Evolutionary conservation across 1,140 invertebrate genomes (phyloP).

Genomic region (Leptinotarsa defecta): DNA sequence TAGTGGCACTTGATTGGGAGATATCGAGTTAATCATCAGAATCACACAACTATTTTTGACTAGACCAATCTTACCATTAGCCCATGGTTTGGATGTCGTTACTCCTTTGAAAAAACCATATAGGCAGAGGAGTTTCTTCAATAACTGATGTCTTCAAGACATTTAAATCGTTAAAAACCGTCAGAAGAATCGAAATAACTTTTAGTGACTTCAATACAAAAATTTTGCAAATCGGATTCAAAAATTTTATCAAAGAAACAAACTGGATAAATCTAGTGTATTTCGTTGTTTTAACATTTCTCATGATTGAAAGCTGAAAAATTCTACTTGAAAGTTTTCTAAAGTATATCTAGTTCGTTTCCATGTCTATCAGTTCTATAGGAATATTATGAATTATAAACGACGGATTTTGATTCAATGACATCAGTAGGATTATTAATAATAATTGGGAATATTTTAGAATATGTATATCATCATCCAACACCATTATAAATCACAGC

Average conservation of each 20-base stretch:
- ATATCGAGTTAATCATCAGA: slow-evolving; percentile 48
- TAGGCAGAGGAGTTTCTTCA: slow-evolving; percentile 30
- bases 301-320: neutral
- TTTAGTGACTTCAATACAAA: neutral
- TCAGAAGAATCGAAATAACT: neutral
- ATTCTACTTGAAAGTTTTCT: neutral
- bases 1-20: slow-evolving; percentile 52
- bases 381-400: neutral
- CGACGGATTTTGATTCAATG: slow-evolving; percentile 27
- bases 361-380: neutral
- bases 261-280: neutral
- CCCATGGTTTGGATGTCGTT: slow-evolving; percentile 42
- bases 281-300: neutral
- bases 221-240: too few species aligned
- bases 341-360: neutral
- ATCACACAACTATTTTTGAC: slow-evolving; percentile 42
- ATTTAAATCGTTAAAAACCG: slow-evolving; percentile 24
- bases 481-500: slow-evolving; percentile 51
- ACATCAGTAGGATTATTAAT: slow-evolving; percentile 18
- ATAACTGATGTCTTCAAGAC: slow-evolving; percentile 1
- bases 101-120: slow-evolving; percentile 39
- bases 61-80: slow-evolving; percentile 50
- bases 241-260: neutral
- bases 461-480: slow-evolving; percentile 42
- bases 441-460: slow-evolving; percentile 37